Evolutionary conservation across 2,888 invertebrate species (phyloP).

Genomic region (Peribatodes rhomboidaria): DNA sequence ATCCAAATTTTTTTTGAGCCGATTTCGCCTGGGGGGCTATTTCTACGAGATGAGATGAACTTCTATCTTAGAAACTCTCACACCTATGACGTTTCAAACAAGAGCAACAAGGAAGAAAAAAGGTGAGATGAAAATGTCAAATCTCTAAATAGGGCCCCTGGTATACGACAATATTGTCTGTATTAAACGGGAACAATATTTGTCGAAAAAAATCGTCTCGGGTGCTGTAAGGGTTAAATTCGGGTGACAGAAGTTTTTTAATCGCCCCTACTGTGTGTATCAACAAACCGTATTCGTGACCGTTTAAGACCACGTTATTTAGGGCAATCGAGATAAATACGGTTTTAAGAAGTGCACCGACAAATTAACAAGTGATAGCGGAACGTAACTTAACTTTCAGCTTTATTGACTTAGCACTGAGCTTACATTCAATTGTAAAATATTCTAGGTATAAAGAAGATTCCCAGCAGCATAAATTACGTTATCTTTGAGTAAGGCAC

Average conservation of each 20-base stretch:
- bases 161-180: no score
- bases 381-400: slow-evolving; percentile 43
- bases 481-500: slow-evolving; percentile 54
- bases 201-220: no score
- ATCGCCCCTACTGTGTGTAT: slow-evolving; percentile 21
- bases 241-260: background rate
- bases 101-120: no score
- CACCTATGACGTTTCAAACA: no score
- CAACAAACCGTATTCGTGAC: slow-evolving; percentile 47
- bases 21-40: no score
- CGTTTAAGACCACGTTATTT: slow-evolving; percentile 55
- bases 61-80: no score
- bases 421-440: slow-evolving; percentile 22
- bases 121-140: no score
- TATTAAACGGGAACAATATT: no score
- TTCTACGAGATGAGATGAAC: no score
- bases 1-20: no score
- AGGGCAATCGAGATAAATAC: slow-evolving; percentile 63
- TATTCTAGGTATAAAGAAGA: slow-evolving; percentile 32
- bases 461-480: slow-evolving; percentile 50
- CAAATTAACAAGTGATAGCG: slow-evolving; percentile 61
- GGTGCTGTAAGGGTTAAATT: no score
- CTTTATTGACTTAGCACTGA: slow-evolving; percentile 41
- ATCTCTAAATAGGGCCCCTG: no score
- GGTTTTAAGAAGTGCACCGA: slow-evolving; percentile 65